Percentiles rank a stretch among this genome's conserved stretches.
Evolutionary conservation across 2,888 invertebrate species (phyloP).

Genomic region (Marasmarcha lunaedactyla): DNA sequence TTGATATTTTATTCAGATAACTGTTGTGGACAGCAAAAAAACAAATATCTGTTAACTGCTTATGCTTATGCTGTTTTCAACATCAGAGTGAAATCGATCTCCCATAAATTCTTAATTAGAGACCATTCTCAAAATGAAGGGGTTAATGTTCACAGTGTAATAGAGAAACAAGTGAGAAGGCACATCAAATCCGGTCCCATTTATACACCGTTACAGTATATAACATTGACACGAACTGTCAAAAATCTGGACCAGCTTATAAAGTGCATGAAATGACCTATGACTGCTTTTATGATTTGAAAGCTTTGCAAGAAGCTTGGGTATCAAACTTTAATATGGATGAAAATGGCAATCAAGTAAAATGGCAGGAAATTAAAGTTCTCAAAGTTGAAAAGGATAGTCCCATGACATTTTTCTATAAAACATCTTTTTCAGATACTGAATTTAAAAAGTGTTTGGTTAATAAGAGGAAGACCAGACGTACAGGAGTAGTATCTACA

Average conservation of each 20-base stretch:
- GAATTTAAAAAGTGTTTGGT: not conserved
- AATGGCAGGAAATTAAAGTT: constrained; percentile 16
- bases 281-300: constrained; percentile 17
- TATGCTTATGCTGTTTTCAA: constrained; percentile 15
- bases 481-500: too few species aligned
- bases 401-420: constrained; percentile 6
- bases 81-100: constrained; percentile 12
- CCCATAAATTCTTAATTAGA: constrained; percentile 18
- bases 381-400: constrained; percentile 16
- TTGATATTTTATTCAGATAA: constrained; percentile 14
- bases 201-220: constrained; percentile 16
- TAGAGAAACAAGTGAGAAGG: constrained; percentile 15
- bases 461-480: not conserved
- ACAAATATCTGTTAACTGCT: constrained; percentile 13
- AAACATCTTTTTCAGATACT: constrained; percentile 8
- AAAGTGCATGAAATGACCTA: constrained; percentile 17
- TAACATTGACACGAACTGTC: constrained; percentile 17
- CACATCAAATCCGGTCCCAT: constrained; percentile 16
- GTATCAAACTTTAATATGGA: constrained; percentile 17
- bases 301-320: constrained; percentile 15
- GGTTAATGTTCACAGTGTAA: constrained; percentile 16
- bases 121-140: constrained; percentile 20
- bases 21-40: constrained; percentile 18
- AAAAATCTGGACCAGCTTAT: constrained; percentile 18
- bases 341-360: constrained; percentile 14